Conservation (phyloP, 2,888 invertebrate species). For the Drosophila limbata region DNA sequence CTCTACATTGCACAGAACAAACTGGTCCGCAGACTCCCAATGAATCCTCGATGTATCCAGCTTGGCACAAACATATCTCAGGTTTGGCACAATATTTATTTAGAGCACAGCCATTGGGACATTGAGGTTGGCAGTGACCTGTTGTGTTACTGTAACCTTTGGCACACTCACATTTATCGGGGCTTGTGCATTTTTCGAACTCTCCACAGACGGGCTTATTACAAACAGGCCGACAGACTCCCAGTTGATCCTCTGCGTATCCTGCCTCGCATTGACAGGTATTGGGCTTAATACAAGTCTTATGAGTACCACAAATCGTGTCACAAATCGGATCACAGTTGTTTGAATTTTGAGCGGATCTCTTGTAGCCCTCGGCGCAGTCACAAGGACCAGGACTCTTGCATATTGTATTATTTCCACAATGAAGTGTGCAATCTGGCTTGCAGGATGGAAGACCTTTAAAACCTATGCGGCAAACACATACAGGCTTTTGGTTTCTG, state of each 20-base stretch:
- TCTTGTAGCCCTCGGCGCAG: slow-evolving; percentile 88
- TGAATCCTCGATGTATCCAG: slow-evolving; percentile 4
- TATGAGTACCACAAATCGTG: slow-evolving; percentile 46
- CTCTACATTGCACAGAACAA: not conserved
- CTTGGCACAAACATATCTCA: slow-evolving; percentile 13
- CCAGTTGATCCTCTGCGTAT: slow-evolving; percentile 6
- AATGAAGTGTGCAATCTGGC: slow-evolving; percentile 70
- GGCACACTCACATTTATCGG: slow-evolving; percentile 4
- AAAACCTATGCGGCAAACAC: slow-evolving; percentile 18
- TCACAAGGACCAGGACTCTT: slow-evolving; percentile 89
- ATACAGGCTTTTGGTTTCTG: not conserved
- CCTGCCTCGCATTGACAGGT: slow-evolving; percentile 67
- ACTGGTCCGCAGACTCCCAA: slow-evolving; percentile 22
- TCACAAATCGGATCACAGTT: slow-evolving; percentile 44
- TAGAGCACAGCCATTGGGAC: not conserved
- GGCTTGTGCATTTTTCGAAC: slow-evolving; percentile 2
- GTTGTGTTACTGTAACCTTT: slow-evolving; percentile 5
- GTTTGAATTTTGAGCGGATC: slow-evolving; percentile 10
- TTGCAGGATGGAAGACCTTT: not conserved
- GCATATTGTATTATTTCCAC: slow-evolving; percentile 85
- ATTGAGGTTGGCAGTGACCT: slow-evolving; percentile 11
- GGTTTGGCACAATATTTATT: slow-evolving; percentile 29
- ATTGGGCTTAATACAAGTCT: slow-evolving; percentile 73
- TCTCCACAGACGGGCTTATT: not conserved
- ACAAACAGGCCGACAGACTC: slow-evolving; percentile 33